These are phyloP conservation scores for Tringa solitaria DNA, from an alignment of 2,113 vertebrate species.

Conservation along the genomic window DNA sequence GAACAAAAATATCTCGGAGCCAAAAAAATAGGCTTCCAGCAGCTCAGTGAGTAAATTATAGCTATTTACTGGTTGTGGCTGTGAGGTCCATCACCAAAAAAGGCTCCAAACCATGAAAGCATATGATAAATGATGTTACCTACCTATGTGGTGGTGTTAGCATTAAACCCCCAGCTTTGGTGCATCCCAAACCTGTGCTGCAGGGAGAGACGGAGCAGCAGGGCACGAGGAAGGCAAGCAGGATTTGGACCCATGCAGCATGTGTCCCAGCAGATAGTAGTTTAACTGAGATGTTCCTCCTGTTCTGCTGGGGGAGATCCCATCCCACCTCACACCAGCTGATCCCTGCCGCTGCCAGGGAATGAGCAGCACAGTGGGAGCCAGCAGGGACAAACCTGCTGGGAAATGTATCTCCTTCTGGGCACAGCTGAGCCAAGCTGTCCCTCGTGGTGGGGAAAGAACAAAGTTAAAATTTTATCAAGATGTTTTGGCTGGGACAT, in stretches of 20 bases:
- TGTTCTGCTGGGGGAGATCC: background rate
- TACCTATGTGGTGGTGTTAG: background rate
- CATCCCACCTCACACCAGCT: background rate
- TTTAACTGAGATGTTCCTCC: background rate
- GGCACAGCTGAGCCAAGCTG: background rate
- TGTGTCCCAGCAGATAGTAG: background rate
- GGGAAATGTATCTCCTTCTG: background rate
- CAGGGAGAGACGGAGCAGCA: accelerated
- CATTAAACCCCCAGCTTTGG: background rate
- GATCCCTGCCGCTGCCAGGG: background rate
- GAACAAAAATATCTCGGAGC: background rate
- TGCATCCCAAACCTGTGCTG: accelerated
- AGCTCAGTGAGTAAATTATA: background rate
- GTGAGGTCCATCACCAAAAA: background rate
- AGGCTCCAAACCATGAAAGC: background rate
- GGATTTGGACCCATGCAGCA: background rate
- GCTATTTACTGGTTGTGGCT: background rate
- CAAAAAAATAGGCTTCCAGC: background rate
- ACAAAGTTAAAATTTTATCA: background rate
- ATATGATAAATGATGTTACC: accelerated
- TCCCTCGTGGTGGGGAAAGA: background rate
- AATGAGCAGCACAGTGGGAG: accelerated
- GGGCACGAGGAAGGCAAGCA: accelerated
- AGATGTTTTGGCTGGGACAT: background rate
- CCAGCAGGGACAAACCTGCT: background rate